Evolutionary conservation across 2,113 vertebrate species (phyloP).

Genomic region (human): GRCh38 chr2:45135501-45136000

Average conservation of each 20-base stretch:
- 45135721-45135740: background rate
- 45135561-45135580: too few species aligned
- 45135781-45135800: background rate
- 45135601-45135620: background rate
- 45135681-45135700: background rate
- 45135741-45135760: background rate
- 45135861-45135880: background rate
- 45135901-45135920: background rate
- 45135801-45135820: background rate
- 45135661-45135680: background rate
- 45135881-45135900: background rate
- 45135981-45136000: background rate
- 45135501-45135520: too few species aligned
- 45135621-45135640: background rate
- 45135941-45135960: background rate
- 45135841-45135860: background rate
- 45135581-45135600: too few species aligned
- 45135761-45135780: background rate
- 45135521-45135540: too few species aligned
- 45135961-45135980: background rate
- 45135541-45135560: too few species aligned
- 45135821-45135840: background rate
- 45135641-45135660: background rate
- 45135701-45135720: background rate
- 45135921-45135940: background rate